A percentile compares a stretch with the other conserved stretches of the same genome.
phyloP scores from a whole-genome alignment of 2,888 invertebrate species.

The Thecophora atra region DNA sequence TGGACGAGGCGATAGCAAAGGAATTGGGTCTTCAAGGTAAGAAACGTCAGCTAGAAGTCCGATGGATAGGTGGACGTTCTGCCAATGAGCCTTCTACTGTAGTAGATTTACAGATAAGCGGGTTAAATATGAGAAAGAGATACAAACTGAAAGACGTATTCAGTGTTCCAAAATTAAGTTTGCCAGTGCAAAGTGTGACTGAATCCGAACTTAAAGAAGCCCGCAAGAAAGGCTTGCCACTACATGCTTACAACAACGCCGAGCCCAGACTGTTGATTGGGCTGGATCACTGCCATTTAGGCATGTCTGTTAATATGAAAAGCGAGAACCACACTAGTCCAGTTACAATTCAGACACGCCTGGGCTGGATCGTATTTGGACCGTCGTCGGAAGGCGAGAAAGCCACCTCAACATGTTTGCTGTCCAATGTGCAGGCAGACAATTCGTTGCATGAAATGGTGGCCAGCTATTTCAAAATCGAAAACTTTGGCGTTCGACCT shows the following conservation, averaged over 20 bases:
- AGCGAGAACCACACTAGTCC: conserved; percentile 13
- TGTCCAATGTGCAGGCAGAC: conserved; percentile 21
- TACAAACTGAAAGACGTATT: too few relatives aligned
- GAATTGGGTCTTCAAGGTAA: conserved; percentile 9
- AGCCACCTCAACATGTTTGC: not conserved
- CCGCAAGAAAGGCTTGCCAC: too few relatives aligned
- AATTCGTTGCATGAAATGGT: not conserved
- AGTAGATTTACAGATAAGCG: not conserved
- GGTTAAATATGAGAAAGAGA: too few relatives aligned
- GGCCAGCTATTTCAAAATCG: not conserved
- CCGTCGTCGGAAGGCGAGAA: not conserved
- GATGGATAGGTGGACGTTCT: not conserved
- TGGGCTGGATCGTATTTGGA: conserved; percentile 39
- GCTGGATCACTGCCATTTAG: too few relatives aligned
- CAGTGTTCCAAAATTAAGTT: too few relatives aligned
- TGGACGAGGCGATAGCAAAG: too few relatives aligned
- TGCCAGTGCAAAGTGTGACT: too few relatives aligned
- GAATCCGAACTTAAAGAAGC: too few relatives aligned
- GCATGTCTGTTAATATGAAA: too few relatives aligned
- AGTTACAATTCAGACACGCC: conserved; percentile 36
- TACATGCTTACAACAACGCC: conserved; percentile 26
- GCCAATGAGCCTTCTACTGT: not conserved
- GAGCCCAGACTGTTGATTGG: conserved; percentile 38
- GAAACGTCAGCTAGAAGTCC: not conserved
- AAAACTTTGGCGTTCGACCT: conserved; percentile 26